Conservation (phyloP, 2,113 vertebrate species). For the Chionomys nivalis region DNA sequence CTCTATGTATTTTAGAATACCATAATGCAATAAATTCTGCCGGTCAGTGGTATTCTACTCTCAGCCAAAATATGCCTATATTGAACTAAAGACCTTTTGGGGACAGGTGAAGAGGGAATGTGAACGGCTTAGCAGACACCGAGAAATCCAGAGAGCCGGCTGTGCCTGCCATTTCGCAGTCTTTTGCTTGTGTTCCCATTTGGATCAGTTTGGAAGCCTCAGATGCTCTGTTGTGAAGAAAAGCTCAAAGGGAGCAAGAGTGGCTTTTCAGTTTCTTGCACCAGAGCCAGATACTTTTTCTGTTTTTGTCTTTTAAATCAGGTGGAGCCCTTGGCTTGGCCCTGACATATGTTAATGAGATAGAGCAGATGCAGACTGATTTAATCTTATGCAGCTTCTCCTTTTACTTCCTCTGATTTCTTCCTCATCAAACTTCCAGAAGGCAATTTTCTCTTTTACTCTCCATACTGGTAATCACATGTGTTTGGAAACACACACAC, state of each 20-base stretch:
- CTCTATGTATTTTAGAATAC: conserved; percentile 17
- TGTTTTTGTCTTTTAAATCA: not conserved
- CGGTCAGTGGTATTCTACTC: conserved; percentile 27
- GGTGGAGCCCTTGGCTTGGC: not conserved
- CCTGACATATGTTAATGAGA: conserved; percentile 16
- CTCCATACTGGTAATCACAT: not conserved
- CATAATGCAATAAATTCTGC: conserved; percentile 48
- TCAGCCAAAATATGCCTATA: conserved; percentile 12
- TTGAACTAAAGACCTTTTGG: not conserved
- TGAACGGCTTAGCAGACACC: not conserved
- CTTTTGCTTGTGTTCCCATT: conserved; percentile 28
- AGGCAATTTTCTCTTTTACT: conserved; percentile 27
- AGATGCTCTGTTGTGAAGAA: not conserved
- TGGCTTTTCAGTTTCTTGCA: not conserved
- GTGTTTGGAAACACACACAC: not conserved
- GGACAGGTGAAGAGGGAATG: not conserved
- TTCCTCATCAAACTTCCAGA: conserved; percentile 30
- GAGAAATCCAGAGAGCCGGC: not conserved
- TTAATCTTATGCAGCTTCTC: not conserved
- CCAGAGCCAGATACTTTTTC: not conserved
- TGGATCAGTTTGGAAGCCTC: conserved; percentile 16
- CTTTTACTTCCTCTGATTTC: not conserved
- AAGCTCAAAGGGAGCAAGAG: conserved; percentile 38
- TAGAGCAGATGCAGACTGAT: not conserved
- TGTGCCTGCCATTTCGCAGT: not conserved